Percentiles rank a stretch among this genome's conserved stretches.
Conservation (phyloP, 2,113 vertebrate genomes). For the Melozone crissalis region DNA sequence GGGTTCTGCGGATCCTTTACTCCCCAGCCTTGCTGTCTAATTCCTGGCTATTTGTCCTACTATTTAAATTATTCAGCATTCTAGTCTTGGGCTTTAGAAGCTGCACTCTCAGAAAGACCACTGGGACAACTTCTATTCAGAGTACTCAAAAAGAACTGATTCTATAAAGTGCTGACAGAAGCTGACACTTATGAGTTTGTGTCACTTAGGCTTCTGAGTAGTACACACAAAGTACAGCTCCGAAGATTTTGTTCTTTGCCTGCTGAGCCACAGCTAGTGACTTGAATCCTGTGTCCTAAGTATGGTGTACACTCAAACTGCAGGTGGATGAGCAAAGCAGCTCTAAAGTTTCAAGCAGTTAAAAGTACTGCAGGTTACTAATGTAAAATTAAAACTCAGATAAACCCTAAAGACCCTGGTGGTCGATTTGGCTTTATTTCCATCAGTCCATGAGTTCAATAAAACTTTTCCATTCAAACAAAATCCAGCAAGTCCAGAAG, state of each 20-base stretch:
- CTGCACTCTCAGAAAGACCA: neutral
- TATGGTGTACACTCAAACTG: neutral
- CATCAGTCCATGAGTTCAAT: neutral
- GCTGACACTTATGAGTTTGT: neutral
- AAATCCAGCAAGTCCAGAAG: neutral
- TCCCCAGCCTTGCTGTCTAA: neutral
- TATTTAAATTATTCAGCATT: neutral
- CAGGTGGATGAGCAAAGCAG: neutral
- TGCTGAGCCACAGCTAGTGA: neutral
- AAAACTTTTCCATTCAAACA: neutral
- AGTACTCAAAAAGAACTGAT: neutral
- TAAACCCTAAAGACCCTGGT: neutral
- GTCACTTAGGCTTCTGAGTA: neutral
- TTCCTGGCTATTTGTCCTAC: neutral
- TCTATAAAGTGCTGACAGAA: neutral
- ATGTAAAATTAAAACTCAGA: neutral
- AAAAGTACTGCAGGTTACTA: neutral
- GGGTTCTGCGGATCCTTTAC: neutral
- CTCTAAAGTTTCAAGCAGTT: neutral
- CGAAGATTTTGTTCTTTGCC: neutral
- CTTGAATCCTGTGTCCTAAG: neutral
- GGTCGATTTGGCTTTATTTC: neutral
- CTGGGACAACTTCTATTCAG: neutral
- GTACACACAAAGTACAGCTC: neutral
- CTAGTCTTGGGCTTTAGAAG: neutral